phyloP scores from a whole-genome alignment of 2,888 invertebrate genomes.

The Acanthopleura granulata region DNA sequence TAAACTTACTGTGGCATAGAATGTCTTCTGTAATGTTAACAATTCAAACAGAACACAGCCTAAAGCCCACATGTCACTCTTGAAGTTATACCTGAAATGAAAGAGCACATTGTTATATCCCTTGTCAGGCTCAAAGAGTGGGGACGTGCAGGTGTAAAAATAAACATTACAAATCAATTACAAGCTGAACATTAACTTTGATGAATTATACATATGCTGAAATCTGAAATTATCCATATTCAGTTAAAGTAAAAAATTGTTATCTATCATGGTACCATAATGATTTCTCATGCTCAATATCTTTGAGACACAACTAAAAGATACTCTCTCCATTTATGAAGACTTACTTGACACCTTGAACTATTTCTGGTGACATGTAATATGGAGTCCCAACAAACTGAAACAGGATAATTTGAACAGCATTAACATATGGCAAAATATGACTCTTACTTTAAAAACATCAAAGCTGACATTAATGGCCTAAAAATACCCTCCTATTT shows the following conservation, averaged over 20 bases:
- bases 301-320: background rate
- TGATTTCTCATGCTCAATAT: background rate
- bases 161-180: too few relatives aligned
- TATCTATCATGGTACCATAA: background rate
- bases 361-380: constrained; percentile 69
- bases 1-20: constrained; percentile 65
- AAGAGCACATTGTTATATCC: background rate
- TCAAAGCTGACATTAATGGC: too few relatives aligned
- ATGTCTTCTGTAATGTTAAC: constrained; percentile 61
- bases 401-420: constrained; percentile 24
- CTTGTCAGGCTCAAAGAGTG: background rate
- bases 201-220: too few relatives aligned
- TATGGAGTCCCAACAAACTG: constrained; percentile 69
- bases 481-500: too few relatives aligned
- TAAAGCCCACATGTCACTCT: constrained; percentile 68
- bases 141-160: too few relatives aligned
- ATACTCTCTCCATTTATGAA: background rate
- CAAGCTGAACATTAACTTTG: too few relatives aligned
- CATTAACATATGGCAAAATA: too few relatives aligned
- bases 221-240: too few relatives aligned
- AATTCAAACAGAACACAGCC: constrained; percentile 69
- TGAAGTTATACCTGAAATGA: constrained; percentile 60
- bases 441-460: too few relatives aligned
- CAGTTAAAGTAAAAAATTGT: background rate
- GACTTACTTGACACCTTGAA: constrained; percentile 65